Evolutionary conservation across 2,113 vertebrate species (phyloP).

Genomic region (Cacatua alba): DNA sequence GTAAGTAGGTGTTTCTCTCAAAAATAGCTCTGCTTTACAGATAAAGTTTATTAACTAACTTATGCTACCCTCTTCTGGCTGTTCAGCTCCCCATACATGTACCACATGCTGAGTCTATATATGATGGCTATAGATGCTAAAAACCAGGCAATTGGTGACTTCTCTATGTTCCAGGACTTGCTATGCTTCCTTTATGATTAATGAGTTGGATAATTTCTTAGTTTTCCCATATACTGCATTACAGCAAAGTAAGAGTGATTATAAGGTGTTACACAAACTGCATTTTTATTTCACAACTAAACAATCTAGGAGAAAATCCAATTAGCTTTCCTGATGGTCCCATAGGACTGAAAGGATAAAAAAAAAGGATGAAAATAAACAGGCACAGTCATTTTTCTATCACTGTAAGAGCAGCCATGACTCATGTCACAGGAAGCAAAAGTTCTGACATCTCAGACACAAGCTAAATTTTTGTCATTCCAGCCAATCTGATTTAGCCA

Average conservation of each 20-base stretch:
- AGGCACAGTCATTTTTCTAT: not conserved
- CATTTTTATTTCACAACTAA: not conserved
- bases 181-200: not conserved
- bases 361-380: not conserved
- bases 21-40: not conserved
- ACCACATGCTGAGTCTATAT: not conserved
- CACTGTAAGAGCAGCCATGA: not conserved
- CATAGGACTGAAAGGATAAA: not conserved
- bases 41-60: conserved; percentile 1
- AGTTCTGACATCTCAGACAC: not conserved
- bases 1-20: not conserved
- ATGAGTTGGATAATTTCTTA: not conserved
- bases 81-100: not conserved
- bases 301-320: not conserved
- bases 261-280: not conserved
- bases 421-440: not conserved
- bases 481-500: not conserved
- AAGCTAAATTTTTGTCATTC: not conserved
- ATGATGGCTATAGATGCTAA: not conserved
- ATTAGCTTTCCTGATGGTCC: not conserved
- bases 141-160: not conserved
- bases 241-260: not conserved
- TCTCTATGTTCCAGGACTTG: not conserved
- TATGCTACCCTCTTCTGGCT: conserved; percentile 62
- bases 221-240: not conserved